Conservation (phyloP, 2,888 invertebrate genomes). For the Sphaerolaimus hirsutus region DNA sequence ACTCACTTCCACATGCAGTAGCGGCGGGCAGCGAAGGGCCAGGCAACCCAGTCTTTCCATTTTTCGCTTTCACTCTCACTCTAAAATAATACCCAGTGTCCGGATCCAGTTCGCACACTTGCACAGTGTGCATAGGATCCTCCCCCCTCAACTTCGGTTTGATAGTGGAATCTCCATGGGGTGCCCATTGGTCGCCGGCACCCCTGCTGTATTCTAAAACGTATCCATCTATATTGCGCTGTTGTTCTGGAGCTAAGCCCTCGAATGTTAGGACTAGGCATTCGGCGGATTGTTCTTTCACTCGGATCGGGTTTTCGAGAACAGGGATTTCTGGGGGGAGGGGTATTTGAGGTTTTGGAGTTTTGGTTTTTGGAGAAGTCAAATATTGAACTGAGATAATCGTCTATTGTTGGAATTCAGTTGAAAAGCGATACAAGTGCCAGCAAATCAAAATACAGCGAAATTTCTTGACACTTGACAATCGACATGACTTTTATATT, state of each 20-base stretch:
- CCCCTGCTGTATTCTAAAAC: constrained; percentile 18
- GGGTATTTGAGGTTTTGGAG: too few relatives aligned
- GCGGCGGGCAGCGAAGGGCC: constrained; percentile 21
- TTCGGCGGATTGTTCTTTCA: constrained; percentile 19
- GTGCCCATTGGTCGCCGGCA: constrained; percentile 6
- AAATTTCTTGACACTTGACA: too few relatives aligned
- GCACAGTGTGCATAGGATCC: constrained; percentile 1
- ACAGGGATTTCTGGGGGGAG: constrained; percentile 18
- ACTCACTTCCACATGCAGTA: constrained; percentile 21
- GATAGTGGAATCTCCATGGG: too few relatives aligned
- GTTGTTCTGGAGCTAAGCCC: constrained; percentile 16
- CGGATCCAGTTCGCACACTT: constrained; percentile 17
- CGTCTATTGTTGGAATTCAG: too few relatives aligned
- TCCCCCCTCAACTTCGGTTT: too few relatives aligned
- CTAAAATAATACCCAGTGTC: constrained; percentile 25
- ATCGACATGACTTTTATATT: too few relatives aligned
- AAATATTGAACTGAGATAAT: too few relatives aligned
- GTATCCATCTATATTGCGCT: constrained; percentile 20
- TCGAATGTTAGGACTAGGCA: constrained; percentile 21
- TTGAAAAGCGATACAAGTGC: too few relatives aligned
- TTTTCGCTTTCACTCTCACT: constrained; percentile 20
- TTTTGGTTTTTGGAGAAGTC: too few relatives aligned
- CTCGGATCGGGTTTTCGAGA: constrained; percentile 15
- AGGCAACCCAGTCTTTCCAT: constrained; percentile 21
- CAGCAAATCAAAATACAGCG: too few relatives aligned